Base-by-base conservation (phyloP, 2,113 vertebrate species). In the Callopanchax toddi region DNA sequence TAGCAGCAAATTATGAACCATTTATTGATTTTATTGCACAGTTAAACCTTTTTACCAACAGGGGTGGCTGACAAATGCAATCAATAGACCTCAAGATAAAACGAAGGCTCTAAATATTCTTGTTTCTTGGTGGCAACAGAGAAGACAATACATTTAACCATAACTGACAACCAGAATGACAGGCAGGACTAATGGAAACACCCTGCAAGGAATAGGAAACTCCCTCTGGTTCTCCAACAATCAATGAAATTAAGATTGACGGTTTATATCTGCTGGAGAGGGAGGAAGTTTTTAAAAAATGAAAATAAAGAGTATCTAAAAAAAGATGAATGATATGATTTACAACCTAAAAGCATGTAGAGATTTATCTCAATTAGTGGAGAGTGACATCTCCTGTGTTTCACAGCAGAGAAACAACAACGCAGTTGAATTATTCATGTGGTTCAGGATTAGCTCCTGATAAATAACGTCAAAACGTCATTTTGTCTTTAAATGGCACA, bases 201-300 rank as follows among this genome's bases (percentile, higher is more conserved):
- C 34, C 17, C 49, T 53, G 15, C 22, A 0, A 65, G 51, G 60
- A 18, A 45, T 21, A 17, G 37, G 40, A 61, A 74, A 74, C 53
- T 69, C 29, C 32, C 43, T 57, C 26, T 42, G 65, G 45, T 64
- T 67, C 32, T 18, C 22, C 25, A 17, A 46, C 57, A 46, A 71
- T 71, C 70, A 60, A 59, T 56, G 25, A 52, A 29, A 29, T 15
- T 53, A 46, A 55, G 71, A 67, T 42, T 60, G 63, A 74, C 49
- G 48, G 55, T 65, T 57, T 51, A 51, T 69, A 44, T 78, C 58
- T 51, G 43, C 40, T 2, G 22, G 23, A 25, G 15, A 17, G 23
- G 15, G 5, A 1, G 66, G 53, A 59, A 20, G 61, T 39, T 23
- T 22, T 26, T 32, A n/a, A n/a, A n/a, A n/a, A n/a, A 11, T 39